Evolutionary conservation across 2,888 invertebrate species (phyloP).

Genomic region (Caenorhabditis drosophilae): DNA sequence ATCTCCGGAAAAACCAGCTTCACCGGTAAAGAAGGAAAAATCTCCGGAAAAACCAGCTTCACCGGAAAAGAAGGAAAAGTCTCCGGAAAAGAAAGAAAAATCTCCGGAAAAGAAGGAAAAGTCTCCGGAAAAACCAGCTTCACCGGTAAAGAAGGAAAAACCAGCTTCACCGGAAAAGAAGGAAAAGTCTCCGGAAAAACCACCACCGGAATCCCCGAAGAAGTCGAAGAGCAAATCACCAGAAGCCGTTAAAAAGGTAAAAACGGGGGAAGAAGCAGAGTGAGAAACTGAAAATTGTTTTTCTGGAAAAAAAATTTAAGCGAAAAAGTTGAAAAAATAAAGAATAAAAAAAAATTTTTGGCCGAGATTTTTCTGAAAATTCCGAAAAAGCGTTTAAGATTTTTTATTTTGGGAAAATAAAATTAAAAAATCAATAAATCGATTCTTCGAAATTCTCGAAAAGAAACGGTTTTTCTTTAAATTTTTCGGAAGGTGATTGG

Average conservation of each 20-base stretch:
- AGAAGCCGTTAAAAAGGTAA: constrained; percentile 20
- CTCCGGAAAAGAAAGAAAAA: constrained; percentile 9
- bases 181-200: constrained; percentile 6
- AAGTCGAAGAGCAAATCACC: constrained; percentile 20
- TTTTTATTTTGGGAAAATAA: no score
- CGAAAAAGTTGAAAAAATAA: neutral
- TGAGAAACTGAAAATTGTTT: constrained; percentile 7
- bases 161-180: constrained; percentile 10
- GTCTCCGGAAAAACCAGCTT: constrained; percentile 13
- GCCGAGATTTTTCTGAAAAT: neutral
- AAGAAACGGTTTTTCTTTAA: constrained; percentile 6
- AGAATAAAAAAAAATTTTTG: no score
- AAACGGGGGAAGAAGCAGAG: constrained; percentile 3
- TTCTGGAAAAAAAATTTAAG: constrained; percentile 4
- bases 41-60: constrained; percentile 12
- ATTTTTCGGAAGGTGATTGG: neutral
- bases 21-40: constrained; percentile 10
- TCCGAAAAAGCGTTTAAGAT: no score
- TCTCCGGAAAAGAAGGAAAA: constrained; percentile 14
- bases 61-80: constrained; percentile 26
- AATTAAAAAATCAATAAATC: no score
- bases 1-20: constrained; percentile 11
- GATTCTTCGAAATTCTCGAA: no score
- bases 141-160: constrained; percentile 14
- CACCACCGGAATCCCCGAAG: constrained; percentile 7